These are phyloP conservation scores for Scartelaos histophorus DNA, from an alignment of 2,113 vertebrate species.

Conservation along the genomic window DNA sequence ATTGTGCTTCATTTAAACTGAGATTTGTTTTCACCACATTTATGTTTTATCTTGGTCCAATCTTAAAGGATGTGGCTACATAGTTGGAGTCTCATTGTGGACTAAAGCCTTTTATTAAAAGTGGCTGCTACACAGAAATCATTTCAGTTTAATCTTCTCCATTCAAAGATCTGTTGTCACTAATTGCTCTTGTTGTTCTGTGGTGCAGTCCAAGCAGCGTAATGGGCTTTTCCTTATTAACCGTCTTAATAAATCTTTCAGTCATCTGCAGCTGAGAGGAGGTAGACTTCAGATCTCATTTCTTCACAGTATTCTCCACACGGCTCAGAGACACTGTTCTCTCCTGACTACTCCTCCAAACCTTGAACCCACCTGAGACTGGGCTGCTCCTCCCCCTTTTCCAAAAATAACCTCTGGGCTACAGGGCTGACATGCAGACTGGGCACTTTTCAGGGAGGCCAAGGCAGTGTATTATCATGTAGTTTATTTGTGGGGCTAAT, in stretches of 20 bases:
- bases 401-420: constrained; percentile 64
- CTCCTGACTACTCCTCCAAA: background rate
- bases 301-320: constrained; percentile 65
- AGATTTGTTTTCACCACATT: background rate
- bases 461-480: background rate
- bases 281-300: constrained; percentile 76
- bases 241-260: constrained; percentile 76
- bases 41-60: background rate
- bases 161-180: background rate
- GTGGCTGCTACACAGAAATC: background rate
- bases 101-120: background rate
- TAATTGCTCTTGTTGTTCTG: constrained; percentile 1
- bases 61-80: too few relatives aligned
- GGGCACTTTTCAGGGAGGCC: background rate
- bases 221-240: constrained; percentile 45
- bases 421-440: constrained; percentile 34
- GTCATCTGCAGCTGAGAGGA: constrained; percentile 41
- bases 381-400: constrained; percentile 25
- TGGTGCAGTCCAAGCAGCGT: constrained; percentile 11
- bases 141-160: background rate
- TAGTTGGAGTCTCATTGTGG: too few relatives aligned
- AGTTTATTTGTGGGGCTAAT: background rate
- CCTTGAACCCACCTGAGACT: constrained; percentile 44
- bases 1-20: too few relatives aligned
- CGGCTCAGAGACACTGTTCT: constrained; percentile 30